These are phyloP conservation scores for Euwallacea similis DNA, from an alignment of 1,140 invertebrate species.

Conservation along the genomic window DNA sequence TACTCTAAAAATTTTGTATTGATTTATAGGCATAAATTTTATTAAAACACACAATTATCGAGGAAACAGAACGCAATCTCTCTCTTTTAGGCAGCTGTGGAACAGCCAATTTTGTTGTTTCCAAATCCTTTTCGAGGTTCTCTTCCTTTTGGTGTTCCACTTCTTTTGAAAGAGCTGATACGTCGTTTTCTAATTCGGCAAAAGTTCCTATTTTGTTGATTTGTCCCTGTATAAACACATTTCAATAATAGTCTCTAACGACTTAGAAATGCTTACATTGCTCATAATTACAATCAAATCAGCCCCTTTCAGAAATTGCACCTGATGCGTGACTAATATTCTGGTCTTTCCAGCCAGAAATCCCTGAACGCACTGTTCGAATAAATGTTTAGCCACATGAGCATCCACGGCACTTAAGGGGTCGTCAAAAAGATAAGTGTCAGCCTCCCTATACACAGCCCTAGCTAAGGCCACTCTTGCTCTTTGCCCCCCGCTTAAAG, in stretches of 20 bases:
- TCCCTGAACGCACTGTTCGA: slow-evolving; percentile 66
- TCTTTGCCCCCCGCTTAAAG: slow-evolving; percentile 72
- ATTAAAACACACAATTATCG: slow-evolving; percentile 28
- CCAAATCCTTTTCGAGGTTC: too few relatives aligned
- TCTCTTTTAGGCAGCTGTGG: slow-evolving; percentile 17
- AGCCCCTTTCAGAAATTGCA: slow-evolving; percentile 75
- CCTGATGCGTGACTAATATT: slow-evolving; percentile 80
- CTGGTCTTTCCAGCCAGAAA: slow-evolving; percentile 59
- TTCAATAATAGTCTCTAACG: too few relatives aligned
- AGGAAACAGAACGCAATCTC: slow-evolving; percentile 34
- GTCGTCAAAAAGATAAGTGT: slow-evolving; percentile 83
- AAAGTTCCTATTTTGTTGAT: slow-evolving; percentile 52
- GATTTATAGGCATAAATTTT: neutral
- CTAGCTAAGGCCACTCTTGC: slow-evolving; percentile 66
- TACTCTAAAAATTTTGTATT: slow-evolving; percentile 25
- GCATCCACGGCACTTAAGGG: slow-evolving; percentile 80
- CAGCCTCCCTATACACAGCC: slow-evolving; percentile 68
- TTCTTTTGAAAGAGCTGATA: slow-evolving; percentile 37
- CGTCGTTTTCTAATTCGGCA: slow-evolving; percentile 50
- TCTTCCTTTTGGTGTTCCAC: slow-evolving; percentile 22
- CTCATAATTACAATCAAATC: slow-evolving; percentile 72
- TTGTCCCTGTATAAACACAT: slow-evolving; percentile 49
- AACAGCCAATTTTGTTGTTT: too few relatives aligned
- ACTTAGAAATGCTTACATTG: slow-evolving; percentile 56
- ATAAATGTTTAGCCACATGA: slow-evolving; percentile 71